Evolutionary conservation across 2,113 vertebrate species (phyloP).

Genomic region (Carollia perspicillata): DNA sequence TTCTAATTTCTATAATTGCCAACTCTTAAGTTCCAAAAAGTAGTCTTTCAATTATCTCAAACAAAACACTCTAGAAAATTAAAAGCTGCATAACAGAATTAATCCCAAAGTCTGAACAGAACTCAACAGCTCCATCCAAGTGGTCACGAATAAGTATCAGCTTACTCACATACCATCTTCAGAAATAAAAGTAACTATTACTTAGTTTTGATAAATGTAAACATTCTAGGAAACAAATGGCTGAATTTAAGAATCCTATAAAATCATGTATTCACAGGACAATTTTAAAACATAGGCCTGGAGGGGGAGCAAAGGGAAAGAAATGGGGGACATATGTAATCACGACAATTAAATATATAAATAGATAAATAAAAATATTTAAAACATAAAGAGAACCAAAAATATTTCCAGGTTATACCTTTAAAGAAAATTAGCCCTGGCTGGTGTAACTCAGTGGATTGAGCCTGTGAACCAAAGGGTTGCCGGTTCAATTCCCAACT

Average conservation of each 20-base stretch:
- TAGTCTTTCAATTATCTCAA: not conserved
- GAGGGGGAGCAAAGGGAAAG: too few relatives aligned
- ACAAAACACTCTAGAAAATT: not conserved
- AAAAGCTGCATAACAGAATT: not conserved
- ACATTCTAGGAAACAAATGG: conserved; percentile 11
- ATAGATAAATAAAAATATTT: not conserved
- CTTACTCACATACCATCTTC: not conserved
- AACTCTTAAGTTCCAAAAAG: conserved; percentile 17
- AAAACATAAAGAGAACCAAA: not conserved
- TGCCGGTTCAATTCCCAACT: too few relatives aligned
- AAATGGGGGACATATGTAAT: too few relatives aligned
- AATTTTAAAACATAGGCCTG: not conserved
- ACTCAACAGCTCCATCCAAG: not conserved
- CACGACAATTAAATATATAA: too few relatives aligned
- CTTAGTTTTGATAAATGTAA: not conserved
- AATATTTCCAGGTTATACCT: not conserved
- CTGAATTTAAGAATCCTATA: not conserved
- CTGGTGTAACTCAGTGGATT: too few relatives aligned
- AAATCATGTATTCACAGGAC: not conserved
- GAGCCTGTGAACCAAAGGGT: too few relatives aligned
- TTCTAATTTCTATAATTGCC: not conserved
- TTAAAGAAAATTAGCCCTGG: not conserved
- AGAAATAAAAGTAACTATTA: conserved; percentile 16
- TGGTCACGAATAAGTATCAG: not conserved
- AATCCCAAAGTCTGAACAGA: not conserved